Percentiles rank a stretch among this genome's conserved stretches.
Conservation (phyloP, 2,888 invertebrate species). For the Xanthorhoe designata region DNA sequence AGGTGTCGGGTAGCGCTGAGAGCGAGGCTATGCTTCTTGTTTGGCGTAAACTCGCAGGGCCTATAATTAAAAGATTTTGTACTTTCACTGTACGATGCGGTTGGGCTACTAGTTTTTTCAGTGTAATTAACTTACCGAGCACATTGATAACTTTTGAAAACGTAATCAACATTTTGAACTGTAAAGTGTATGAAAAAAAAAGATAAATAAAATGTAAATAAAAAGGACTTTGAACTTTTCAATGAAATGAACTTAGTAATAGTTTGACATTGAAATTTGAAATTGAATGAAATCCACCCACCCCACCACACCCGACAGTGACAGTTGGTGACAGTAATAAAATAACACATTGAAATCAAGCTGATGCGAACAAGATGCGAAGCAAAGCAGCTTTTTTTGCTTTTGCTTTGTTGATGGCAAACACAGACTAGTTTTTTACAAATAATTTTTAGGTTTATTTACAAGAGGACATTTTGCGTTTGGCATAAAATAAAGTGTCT, state of each 20-base stretch:
- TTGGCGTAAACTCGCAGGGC: conserved; percentile 58
- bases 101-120: not conserved
- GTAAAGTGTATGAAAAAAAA: not conserved
- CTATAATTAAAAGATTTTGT: conserved; percentile 47
- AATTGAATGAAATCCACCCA: too few species aligned
- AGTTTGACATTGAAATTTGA: too few species aligned
- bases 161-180: conserved; percentile 61
- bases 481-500: not conserved
- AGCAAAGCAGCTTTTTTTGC: too few species aligned
- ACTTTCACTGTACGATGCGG: not conserved
- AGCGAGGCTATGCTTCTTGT: conserved; percentile 88
- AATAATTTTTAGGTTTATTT: not conserved
- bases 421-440: too few species aligned
- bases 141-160: conserved; percentile 60
- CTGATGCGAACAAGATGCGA: too few species aligned
- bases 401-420: too few species aligned
- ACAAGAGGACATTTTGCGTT: not conserved
- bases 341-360: too few species aligned
- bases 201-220: not conserved
- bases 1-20: conserved; percentile 92
- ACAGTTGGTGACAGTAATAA: too few species aligned
- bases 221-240: conserved; percentile 58
- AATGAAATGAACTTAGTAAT: not conserved
- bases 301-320: too few species aligned
- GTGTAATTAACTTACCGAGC: conserved; percentile 55